phyloP scores from a whole-genome alignment of 1,140 invertebrate genomes.

The Tetranychus urticae region DNA sequence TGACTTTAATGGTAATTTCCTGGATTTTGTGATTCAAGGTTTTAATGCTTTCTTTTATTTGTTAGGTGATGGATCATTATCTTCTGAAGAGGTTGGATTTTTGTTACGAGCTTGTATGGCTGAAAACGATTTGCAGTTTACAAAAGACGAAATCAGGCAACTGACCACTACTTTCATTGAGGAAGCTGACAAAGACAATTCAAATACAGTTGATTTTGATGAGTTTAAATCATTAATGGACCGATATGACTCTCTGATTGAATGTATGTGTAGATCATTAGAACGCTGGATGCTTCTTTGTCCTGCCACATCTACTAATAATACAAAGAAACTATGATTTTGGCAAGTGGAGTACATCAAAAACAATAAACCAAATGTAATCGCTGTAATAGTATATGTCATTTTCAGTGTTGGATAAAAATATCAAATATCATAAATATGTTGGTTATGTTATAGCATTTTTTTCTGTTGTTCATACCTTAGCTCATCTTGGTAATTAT shows the following conservation, averaged over 20 bases:
- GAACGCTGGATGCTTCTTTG: not conserved
- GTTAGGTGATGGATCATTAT: no score
- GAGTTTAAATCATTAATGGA: not conserved
- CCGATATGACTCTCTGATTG: not conserved
- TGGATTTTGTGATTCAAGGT: no score
- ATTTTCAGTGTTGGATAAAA: constrained; percentile 61
- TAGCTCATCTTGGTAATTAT: constrained; percentile 63
- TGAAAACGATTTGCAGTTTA: no score
- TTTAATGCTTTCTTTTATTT: no score
- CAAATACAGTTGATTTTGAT: not conserved
- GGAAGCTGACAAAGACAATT: not conserved
- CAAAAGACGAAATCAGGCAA: not conserved
- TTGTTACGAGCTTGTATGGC: no score
- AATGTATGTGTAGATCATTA: not conserved
- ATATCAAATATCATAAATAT: constrained; percentile 79
- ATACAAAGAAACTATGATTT: not conserved
- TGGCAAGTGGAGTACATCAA: not conserved
- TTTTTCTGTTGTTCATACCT: constrained; percentile 47
- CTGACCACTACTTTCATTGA: not conserved
- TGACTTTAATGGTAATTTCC: no score
- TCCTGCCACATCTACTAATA: not conserved
- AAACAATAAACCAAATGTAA: constrained; percentile 41
- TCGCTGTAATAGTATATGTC: constrained; percentile 52
- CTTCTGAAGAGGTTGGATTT: no score
- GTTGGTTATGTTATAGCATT: constrained; percentile 53